Base-by-base conservation (phyloP, 2,797 vertebrate genomes). In the Eulemur rubriventer region DNA sequence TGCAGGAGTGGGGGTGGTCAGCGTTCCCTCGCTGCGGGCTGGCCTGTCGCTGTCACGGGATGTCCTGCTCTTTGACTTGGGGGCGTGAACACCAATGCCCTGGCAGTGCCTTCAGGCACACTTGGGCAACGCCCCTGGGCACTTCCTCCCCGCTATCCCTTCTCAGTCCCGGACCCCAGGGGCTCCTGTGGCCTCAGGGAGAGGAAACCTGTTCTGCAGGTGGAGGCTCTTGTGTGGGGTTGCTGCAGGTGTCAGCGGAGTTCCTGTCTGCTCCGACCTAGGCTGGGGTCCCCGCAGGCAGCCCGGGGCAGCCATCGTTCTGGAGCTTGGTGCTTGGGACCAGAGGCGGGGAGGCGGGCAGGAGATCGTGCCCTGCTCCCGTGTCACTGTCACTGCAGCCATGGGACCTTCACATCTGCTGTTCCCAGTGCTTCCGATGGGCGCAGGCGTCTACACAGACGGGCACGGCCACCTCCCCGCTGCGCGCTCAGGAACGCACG, bases 271-370 rank as follows among this genome's bases (percentile, higher is more conserved):
- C 17, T 28, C 38, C 3, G 5, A 10, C n/a, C 9, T 3, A n/a
- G 69, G 70, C 46, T 6, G 1, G 41, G 81, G 33, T 67, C 0
- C 0, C 70, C 5, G 1, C 0, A 0, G 52, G 35, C 65, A 55
- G 50, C 70, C 48, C 6, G 5, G 13, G 67, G 38, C 33, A 41
- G 57, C 24, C 22, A 13, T 50, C 48, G 5, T 43, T 61, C 48
- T 48, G 46, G 76, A 87, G 1, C 30, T 1, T 55, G 28, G 33
- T 43, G 57, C 50, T 89, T 69, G 30, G 89, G 79, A 76, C 52
- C 46, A 43, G 70, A 28, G 20, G 2, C 14, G 0, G 4, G 61
- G 28, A 9, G 3, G 69, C 57, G 57, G 59, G 20, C 67, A 52
- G 80, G 65, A 30, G 4, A 13, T 13, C n/a, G 13, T 2, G 2